phyloP scores from a whole-genome alignment of 2,888 invertebrate species.

The Hirtodrosophila duncani region DNA sequence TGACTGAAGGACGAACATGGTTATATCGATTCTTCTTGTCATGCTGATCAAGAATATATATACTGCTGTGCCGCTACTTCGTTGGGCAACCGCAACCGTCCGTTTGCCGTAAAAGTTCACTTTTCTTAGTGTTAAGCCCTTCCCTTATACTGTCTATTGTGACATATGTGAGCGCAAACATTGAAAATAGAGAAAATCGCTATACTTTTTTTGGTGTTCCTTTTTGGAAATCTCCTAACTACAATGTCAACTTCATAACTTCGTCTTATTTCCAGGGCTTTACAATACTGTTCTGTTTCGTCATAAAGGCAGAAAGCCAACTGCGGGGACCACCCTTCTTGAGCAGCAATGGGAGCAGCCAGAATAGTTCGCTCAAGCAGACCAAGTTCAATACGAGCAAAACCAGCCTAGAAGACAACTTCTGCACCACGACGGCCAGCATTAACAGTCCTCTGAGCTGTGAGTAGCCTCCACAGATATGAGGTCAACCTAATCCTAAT shows the following conservation, averaged over 20 bases:
- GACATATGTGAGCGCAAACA: too few species aligned
- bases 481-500: slow-evolving; percentile 1
- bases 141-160: too few species aligned
- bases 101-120: too few species aligned
- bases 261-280: slow-evolving; percentile 74
- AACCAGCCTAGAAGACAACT: slow-evolving; percentile 77
- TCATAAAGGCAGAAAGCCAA: slow-evolving; percentile 77
- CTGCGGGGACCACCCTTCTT: slow-evolving; percentile 62
- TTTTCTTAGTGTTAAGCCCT: too few species aligned
- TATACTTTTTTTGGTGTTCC: too few species aligned
- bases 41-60: too few species aligned
- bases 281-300: slow-evolving; percentile 76
- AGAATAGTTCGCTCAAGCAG: slow-evolving; percentile 61
- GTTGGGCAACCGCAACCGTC: too few species aligned
- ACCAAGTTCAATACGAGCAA: slow-evolving; percentile 74
- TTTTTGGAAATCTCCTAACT: too few species aligned
- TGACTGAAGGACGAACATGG: too few species aligned
- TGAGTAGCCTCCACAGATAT: slow-evolving; percentile 54
- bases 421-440: slow-evolving; percentile 75
- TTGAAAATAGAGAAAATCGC: not conserved
- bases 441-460: slow-evolving; percentile 78
- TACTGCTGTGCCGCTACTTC: too few species aligned
- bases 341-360: slow-evolving; percentile 56
- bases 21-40: too few species aligned
- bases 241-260: too few species aligned